These are phyloP conservation scores for Ptilonorhynchus violaceus DNA, from an alignment of 2,113 vertebrate species.

Conservation along the genomic window DNA sequence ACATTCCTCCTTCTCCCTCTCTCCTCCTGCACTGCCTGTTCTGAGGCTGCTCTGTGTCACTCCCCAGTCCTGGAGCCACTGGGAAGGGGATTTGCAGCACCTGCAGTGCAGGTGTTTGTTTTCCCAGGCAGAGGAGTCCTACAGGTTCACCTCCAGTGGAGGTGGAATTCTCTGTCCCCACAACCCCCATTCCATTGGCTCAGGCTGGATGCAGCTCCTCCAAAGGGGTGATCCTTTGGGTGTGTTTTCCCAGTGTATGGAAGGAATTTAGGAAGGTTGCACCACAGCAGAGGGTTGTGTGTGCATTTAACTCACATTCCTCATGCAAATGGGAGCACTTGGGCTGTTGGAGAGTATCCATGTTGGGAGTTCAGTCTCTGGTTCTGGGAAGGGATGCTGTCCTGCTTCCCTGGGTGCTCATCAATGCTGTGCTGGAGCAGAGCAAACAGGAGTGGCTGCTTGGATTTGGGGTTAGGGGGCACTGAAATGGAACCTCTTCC, in stretches of 20 bases:
- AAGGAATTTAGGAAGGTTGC: not conserved
- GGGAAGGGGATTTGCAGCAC: not conserved
- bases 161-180: not conserved
- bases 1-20: not conserved
- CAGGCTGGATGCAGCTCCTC: not conserved
- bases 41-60: not conserved
- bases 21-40: not conserved
- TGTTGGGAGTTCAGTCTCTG: not conserved
- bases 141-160: not conserved
- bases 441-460: not conserved
- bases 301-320: not conserved
- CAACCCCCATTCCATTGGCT: rapidly evolving
- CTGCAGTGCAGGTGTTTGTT: not conserved
- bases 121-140: not conserved
- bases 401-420: not conserved
- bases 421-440: not conserved
- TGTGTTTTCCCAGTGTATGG: rapidly evolving
- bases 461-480: not conserved
- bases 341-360: not conserved
- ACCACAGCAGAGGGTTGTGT: not conserved
- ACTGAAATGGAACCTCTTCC: not conserved
- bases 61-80: not conserved
- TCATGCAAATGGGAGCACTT: not conserved
- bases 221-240: rapidly evolving
- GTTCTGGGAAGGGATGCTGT: not conserved